Evolutionary conservation across 1,140 invertebrate genomes (phyloP).

Genomic region (Phortica variegata): DNA sequence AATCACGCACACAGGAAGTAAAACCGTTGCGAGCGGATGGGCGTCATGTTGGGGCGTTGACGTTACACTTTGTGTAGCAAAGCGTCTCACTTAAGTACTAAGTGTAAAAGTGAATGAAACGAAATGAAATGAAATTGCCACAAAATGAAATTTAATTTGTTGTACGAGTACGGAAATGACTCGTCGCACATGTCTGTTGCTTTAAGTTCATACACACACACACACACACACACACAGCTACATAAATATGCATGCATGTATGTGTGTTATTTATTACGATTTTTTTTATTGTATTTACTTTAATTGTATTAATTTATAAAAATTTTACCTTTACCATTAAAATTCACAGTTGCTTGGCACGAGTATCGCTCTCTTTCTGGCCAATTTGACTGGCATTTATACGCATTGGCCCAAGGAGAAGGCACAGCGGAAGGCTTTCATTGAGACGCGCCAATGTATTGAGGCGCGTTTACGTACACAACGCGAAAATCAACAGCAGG

Average conservation of each 20-base stretch:
- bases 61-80: constrained; percentile 4
- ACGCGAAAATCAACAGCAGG: constrained; percentile 95
- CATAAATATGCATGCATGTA: no score
- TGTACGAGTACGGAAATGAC: background rate
- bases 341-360: constrained; percentile 67
- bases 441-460: constrained; percentile 92
- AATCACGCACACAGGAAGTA: no score
- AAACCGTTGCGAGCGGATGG: no score
- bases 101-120: constrained; percentile 25
- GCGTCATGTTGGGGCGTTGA: no score
- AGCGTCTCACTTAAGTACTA: constrained; percentile 1
- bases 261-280: constrained; percentile 9
- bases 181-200: background rate
- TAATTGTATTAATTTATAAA: constrained; percentile 31
- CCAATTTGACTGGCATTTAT: constrained; percentile 85
- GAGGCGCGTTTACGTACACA: constrained; percentile 88
- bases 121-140: constrained; percentile 48
- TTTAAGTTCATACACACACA: no score
- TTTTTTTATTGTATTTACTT: constrained; percentile 35
- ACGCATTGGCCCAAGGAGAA: constrained; percentile 90
- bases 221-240: no score
- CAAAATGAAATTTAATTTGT: constrained; percentile 43
- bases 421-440: constrained; percentile 88
- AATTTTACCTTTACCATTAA: constrained; percentile 7
- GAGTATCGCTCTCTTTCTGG: constrained; percentile 69